Evolutionary conservation across 2,113 vertebrate species (phyloP), one percentile per base, ranked within the genome.

Genomic region (Pandion haliaetus): DNA sequence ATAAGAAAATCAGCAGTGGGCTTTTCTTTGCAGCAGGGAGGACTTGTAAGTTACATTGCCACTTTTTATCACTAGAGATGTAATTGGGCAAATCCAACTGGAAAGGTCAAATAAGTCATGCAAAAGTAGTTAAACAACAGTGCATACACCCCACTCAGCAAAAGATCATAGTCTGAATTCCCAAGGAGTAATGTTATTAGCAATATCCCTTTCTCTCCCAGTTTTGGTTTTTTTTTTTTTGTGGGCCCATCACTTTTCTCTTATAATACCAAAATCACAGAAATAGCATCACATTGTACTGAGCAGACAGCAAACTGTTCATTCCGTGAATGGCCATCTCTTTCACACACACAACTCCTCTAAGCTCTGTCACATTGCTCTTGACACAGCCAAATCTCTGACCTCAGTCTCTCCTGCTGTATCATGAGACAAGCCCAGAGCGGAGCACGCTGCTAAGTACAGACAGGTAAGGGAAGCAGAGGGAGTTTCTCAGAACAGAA

Each of bases 241-340:
- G 21, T 62, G 38, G 36, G 32, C 38, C 20, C 32, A 54, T 66
- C 9, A 31, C 38, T 62, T 85, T 49, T 57, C 54, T 82, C 18
- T 24, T 85, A 36, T 47, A 47, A 28, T 4, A 57, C 17, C 50
- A 52, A 29, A 67, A 54, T 62, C 57, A 57, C 77, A 82, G 62
- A 34, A 50, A 31, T 25, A 58, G 50, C 0, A 0, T n/a, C n/a
- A 16, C 31, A 4, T 2, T 29, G 20, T 62, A 36, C 82, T 87
- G 16, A 57, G 69, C 40, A 47, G 90, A 57, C 36, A 87, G 18
- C 50, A 78, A 54, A 29, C 47, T 18, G 17, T 50, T 73, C 3
- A 0, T 55, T 69, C 21, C 80, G 28, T 49, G 29, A 16, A 69
- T 6, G 15, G n/a, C 28, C 49, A 45, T 13, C 40, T 70, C 78